Evolutionary conservation across 1,140 invertebrate genomes (phyloP).

Genomic region (Pygmarrhopalites habei): DNA sequence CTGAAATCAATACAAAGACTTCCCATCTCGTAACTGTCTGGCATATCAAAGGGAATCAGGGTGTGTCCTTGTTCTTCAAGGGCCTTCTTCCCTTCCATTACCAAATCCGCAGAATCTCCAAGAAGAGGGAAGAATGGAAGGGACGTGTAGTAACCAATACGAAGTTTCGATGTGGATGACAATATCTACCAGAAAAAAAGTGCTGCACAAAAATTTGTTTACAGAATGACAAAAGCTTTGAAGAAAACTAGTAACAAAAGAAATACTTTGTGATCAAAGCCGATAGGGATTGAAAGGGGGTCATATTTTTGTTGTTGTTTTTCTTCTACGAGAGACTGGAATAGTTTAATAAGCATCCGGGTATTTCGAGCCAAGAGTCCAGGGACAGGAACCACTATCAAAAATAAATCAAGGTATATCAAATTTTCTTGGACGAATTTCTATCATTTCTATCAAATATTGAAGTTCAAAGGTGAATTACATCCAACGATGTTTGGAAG

Average conservation of each 20-base stretch:
- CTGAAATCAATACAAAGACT: constrained; percentile 28
- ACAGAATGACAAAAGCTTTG: background rate
- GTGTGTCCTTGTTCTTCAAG: constrained; percentile 41
- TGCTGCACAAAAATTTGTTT: background rate
- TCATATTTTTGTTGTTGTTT: constrained; percentile 34
- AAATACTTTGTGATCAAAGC: constrained; percentile 35
- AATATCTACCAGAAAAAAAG: constrained; percentile 5
- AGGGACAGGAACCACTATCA: constrained; percentile 28
- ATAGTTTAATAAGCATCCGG: constrained; percentile 11
- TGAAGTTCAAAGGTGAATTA: constrained; percentile 7
- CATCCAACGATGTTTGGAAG: constrained; percentile 31
- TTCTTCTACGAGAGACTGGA: constrained; percentile 17
- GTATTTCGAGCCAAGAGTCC: constrained; percentile 21
- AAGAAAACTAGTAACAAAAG: background rate
- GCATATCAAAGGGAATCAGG: constrained; percentile 41
- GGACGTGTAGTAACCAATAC: constrained; percentile 43
- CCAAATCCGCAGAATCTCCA: constrained; percentile 42
- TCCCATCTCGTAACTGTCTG: constrained; percentile 32
- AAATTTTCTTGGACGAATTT: background rate
- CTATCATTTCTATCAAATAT: background rate
- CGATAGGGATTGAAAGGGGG: constrained; percentile 25
- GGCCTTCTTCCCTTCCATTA: constrained; percentile 40
- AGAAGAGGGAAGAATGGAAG: constrained; percentile 42
- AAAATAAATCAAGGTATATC: background rate
- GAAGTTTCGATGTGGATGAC: constrained; percentile 28